Evolutionary conservation across 37 sponge, comb jelly and placozoan species (phyloP), one percentile per base, ranked within the genome.

Genomic region (Halichondria panicea): DNA sequence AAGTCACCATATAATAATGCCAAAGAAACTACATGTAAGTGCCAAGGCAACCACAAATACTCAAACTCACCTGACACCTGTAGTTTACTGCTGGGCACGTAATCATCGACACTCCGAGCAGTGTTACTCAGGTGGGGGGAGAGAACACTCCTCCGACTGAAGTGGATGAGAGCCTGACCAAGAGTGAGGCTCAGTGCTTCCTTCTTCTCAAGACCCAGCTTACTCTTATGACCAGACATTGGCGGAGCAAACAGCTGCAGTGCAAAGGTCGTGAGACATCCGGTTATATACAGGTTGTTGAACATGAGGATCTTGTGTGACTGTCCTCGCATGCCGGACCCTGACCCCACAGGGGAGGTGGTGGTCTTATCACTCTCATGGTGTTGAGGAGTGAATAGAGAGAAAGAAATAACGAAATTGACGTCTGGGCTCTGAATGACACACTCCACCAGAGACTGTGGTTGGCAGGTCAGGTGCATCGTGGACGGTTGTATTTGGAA

Each of bases 401-500:
- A 76, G 31, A 90, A 95, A 22, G 95, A 95, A 31, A 78, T 45
- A 2, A 79, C 78, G 37, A 91, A 59, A 39, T 71, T 75, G 40
- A 95, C 82, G 27, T 87, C 77, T 15, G 97, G 97, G 30, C 88
- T 86, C 43, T 75, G 81, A 12, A 97, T 81, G 35, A 71, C 41
- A 43, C 94, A 93, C 71, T 89, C 81, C 32, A 91, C 89, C 69
- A 78, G 75, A 0, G 94, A 93, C 71, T 81, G 76, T 32, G 97
- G 97, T 25, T 87, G 80, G 76, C 97, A 92, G 55, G 89, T 77
- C 28, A 97, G 84, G 36, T 75, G 66, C 4, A 97, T 77, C 1
- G 80, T 84, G 24, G 90, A 87, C 3, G 96, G 96, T 64, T 89
- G 87, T 27, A 92, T 63, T 48, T 85, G 81, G 32, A 96, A 77